Base-by-base conservation (phyloP, 92 coral and sea anemone genomes). In the Zoanthus solanderi region DNA sequence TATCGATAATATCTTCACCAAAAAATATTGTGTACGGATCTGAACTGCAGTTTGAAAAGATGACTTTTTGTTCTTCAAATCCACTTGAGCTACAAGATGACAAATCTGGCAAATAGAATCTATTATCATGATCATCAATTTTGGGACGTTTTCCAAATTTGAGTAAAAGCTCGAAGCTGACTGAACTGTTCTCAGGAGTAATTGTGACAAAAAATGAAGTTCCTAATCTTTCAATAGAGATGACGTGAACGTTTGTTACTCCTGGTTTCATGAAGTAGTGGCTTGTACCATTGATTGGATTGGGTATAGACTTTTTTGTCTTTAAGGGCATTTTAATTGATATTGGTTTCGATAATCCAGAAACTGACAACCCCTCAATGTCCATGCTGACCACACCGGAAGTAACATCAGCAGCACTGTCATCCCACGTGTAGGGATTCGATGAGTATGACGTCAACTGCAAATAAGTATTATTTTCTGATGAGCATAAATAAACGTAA, bases 401-500 rank as follows among this genome's bases (percentile, higher is more conserved):
- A 12, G 85, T 81, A 15, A 81, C 85, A 8, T 18, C 11, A 3
- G 16, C 23, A 2, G 85, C 85, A n/a, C 75, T 81, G 0, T 46
- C 44, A 23, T 81, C 85, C 85, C 85, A 81, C 2, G 74, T 44
- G 44, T 81, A 81, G 44, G 85, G 85, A 44, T 81, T 81, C n/a
- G 85, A 65, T 11, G n/a, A 2, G 12, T 65, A 81, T 23, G 47
- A 0, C 46, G 45, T 81, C 63, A 81, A 10, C 85, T 81, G 30
- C 0, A 50, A 11, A 50, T 11, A 11, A 11, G 12, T 50, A 50
- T 50, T 50, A 11, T 50, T 50, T 1, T 4, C 12, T 7, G 10
- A 50, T 7, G 2, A 50, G 9, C 9, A 50, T 0, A 7, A 3
- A 50, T 50, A 50, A 4, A 50, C 56, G 12, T 50, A 50, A 50